Evolutionary conservation across 2,888 invertebrate genomes (phyloP), one percentile per base, ranked within the genome.

Genomic region (Monopis laevigella): DNA sequence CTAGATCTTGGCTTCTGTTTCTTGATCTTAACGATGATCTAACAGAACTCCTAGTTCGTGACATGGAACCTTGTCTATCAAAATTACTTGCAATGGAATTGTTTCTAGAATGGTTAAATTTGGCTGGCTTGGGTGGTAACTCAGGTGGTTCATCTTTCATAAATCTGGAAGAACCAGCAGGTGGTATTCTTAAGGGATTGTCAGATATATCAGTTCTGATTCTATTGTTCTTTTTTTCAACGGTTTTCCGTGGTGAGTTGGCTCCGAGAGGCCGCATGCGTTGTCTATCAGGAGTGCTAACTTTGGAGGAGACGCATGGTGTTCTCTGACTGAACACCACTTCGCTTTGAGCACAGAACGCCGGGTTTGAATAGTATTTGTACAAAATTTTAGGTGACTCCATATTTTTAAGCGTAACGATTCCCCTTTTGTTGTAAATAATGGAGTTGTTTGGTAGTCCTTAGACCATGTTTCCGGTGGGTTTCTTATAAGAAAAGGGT

Each of bases 311-410:
- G 7, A 66, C 51, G 27, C 71, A 68, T 56, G 52, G 52, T 10
- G 64, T 62, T 40, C 78, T 78, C 46, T 82, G 75, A 7, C 63
- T 63, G 44, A 72, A 81, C 19, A 73, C 54, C 48, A 67, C 86
- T 56, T 92, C 91, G 59, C 90, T 90, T 66, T 89, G 87, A 18
- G 88, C 86, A 59, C 89, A 90, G 59, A 92, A 92, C 0, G 90
- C 90, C 41, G 90, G 90, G 59, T 92, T 92, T 4, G 88, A 87
- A 55, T 92, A 92, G 53, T 88, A 88, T 63, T 87, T 83, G 58
- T 82, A 82, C 2, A 81, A 66, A 6, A 82, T 82, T 58, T 78
- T 81, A 19, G 81, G 81, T 13, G 81, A 81, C 48, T 82, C 78
- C 82, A 82, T 80, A n/a, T n/a, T 82, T 58, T 78, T 81, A 19